phyloP scores from a whole-genome alignment of 2,888 invertebrate genomes.

The Rhopalosiphum nymphaeae region DNA sequence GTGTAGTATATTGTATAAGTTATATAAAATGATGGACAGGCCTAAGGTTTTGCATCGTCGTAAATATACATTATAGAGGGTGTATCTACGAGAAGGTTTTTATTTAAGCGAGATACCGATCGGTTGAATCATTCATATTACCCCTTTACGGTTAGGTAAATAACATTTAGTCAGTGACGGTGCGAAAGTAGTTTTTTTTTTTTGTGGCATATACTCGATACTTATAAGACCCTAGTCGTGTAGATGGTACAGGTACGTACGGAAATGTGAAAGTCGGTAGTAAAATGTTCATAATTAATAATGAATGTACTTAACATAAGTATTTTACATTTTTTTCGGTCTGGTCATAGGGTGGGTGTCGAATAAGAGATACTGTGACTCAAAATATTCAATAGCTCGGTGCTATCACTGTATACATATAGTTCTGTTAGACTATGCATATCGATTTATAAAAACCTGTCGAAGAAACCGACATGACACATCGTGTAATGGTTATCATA shows the following conservation, averaged over 20 bases:
- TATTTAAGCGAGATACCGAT: not conserved
- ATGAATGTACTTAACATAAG: not conserved
- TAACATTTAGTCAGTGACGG: not conserved
- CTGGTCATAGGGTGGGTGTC: not conserved
- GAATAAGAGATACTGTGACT: not conserved
- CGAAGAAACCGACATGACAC: not conserved
- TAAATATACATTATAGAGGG: not conserved
- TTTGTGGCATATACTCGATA: too few relatives aligned
- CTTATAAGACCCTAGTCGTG: too few relatives aligned
- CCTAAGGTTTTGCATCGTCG: not conserved
- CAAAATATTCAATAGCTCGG: not conserved
- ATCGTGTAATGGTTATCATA: not conserved
- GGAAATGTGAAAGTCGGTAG: not conserved
- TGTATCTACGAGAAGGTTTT: not conserved
- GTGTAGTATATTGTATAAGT: not conserved
- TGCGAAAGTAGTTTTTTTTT: not conserved
- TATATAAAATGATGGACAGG: not conserved
- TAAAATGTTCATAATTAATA: not conserved
- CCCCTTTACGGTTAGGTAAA: not conserved
- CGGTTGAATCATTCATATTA: not conserved
- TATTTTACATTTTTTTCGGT: not conserved
- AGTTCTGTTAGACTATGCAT: not conserved
- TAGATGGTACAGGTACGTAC: not conserved
- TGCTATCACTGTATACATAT: too few relatives aligned
- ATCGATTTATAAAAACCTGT: not conserved